phyloP scores from a whole-genome alignment of 2,797 vertebrate genomes.

The Clarias fuscus region DNA sequence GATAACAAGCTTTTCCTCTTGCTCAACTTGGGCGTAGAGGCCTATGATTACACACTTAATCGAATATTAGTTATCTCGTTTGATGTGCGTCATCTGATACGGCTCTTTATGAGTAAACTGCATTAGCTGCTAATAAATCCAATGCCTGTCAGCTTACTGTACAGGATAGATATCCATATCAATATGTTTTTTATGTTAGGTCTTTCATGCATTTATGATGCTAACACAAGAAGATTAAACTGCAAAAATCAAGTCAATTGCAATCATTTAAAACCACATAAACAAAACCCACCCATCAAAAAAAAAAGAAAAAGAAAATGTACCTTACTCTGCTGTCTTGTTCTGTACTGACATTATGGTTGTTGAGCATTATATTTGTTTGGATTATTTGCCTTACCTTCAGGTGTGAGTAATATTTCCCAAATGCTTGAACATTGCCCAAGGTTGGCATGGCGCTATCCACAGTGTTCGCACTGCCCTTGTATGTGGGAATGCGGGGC shows the following conservation, averaged over 20 bases:
- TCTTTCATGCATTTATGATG: neutral
- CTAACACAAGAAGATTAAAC: conserved; percentile 1
- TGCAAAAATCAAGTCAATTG: neutral
- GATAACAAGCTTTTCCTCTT: conserved; percentile 4
- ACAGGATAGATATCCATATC: neutral
- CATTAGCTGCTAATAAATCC: conserved; percentile 4
- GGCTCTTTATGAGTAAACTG: neutral
- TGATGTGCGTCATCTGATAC: neutral
- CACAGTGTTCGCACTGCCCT: conserved; percentile 64
- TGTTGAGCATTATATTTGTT: neutral
- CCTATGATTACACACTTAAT: neutral
- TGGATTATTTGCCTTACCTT: conserved; percentile 51
- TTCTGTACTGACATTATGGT: neutral
- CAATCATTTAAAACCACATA: neutral
- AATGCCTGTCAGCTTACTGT: neutral
- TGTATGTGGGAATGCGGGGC: conserved; percentile 60
- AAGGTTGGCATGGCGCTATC: conserved; percentile 54
- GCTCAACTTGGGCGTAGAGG: conserved; percentile 4
- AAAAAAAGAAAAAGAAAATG: neutral
- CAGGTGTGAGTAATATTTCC: conserved; percentile 37
- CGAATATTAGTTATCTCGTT: conserved; percentile 1
- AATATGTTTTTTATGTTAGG: neutral
- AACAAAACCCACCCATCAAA: neutral
- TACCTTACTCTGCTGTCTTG: neutral
- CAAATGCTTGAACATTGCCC: conserved; percentile 54